Evolutionary conservation across 2,888 invertebrate species (phyloP).

Genomic region (Stenolophus ochropezus): DNA sequence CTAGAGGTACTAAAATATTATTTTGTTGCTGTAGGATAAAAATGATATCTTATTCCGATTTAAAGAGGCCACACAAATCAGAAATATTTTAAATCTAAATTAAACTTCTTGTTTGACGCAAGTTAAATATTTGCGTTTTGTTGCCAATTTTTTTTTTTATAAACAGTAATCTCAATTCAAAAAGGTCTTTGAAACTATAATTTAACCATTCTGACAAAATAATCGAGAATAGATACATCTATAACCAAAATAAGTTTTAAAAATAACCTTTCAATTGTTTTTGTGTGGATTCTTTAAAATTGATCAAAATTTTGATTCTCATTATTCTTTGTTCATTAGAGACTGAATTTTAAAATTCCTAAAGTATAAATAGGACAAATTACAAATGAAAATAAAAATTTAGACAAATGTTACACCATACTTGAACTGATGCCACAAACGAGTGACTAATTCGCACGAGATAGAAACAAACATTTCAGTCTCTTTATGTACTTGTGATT

Average conservation of each 20-base stretch:
- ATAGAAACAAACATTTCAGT: constrained; percentile 12
- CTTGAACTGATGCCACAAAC: constrained; percentile 32
- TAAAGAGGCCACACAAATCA: neutral
- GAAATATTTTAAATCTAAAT: neutral
- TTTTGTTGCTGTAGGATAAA: no score
- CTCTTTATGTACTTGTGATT: constrained; percentile 26
- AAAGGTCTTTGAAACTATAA: neutral
- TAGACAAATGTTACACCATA: constrained; percentile 18
- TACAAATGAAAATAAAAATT: neutral
- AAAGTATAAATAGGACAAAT: constrained; percentile 12
- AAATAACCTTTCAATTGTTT: no score
- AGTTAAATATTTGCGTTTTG: neutral
- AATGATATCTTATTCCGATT: no score
- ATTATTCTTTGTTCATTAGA: neutral
- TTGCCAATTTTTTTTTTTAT: neutral
- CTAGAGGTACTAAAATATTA: no score
- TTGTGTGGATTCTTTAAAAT: neutral
- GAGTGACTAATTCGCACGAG: constrained; percentile 17
- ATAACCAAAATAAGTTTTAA: neutral
- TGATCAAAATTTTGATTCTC: neutral
- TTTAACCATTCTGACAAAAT: neutral
- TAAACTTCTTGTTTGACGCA: neutral
- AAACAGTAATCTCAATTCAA: neutral
- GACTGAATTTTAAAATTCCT: neutral
- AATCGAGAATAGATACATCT: neutral